phyloP scores from a whole-genome alignment of 2,797 vertebrate species.

The Podarcis siculus region DNA sequence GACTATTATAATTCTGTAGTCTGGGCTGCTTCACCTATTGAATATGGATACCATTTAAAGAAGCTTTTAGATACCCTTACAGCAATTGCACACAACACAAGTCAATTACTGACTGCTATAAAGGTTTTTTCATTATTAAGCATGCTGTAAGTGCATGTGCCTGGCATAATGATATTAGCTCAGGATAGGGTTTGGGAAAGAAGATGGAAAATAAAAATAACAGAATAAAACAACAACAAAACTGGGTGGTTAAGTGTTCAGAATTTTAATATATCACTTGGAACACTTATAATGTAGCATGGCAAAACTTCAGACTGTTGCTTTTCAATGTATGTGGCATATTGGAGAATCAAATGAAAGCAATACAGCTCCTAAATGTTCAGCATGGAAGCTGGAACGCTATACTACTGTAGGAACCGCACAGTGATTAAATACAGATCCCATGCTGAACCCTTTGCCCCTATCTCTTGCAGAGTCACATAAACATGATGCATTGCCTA shows the following conservation, averaged over 20 bases:
- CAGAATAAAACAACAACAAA: slow-evolving; percentile 1
- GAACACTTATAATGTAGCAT: background rate
- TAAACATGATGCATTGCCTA: background rate
- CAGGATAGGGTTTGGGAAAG: slow-evolving; percentile 7
- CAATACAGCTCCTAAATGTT: background rate
- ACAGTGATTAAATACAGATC: background rate
- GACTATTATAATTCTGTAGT: slow-evolving; percentile 34
- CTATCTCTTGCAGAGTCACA: background rate
- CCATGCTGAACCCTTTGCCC: background rate
- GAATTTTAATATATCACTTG: slow-evolving; percentile 8
- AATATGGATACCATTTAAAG: slow-evolving; percentile 38
- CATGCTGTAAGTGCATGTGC: slow-evolving; percentile 18
- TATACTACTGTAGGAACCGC: background rate
- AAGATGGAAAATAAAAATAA: slow-evolving; percentile 18
- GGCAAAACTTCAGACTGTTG: background rate
- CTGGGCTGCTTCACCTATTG: slow-evolving; percentile 31
- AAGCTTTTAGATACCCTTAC: slow-evolving; percentile 17
- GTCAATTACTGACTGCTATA: slow-evolving; percentile 30
- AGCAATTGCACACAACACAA: slow-evolving; percentile 30
- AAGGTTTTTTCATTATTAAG: slow-evolving; percentile 33
- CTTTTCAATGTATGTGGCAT: background rate
- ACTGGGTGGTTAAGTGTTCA: background rate
- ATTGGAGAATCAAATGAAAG: background rate
- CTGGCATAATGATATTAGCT: slow-evolving; percentile 29
- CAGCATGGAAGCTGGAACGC: background rate